A percentile compares a stretch with the other conserved stretches of the same genome.
Conservation (phyloP, 2,113 vertebrate genomes). For the Leptosomus discolor region DNA sequence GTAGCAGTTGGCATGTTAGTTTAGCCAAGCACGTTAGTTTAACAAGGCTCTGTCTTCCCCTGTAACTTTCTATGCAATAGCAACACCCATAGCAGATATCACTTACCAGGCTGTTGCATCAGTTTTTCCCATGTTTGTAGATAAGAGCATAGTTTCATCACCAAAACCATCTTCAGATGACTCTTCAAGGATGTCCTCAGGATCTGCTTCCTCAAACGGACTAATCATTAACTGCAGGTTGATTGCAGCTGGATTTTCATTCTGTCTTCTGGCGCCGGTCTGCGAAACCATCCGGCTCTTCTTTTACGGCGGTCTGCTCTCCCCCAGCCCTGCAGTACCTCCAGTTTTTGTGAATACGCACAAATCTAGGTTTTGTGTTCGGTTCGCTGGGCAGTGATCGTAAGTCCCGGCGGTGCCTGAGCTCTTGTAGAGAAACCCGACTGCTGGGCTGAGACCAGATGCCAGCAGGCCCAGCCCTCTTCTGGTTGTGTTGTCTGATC, state of each 20-base stretch:
- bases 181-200: neutral
- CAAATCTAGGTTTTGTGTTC: neutral
- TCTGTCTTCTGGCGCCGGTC: neutral
- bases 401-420: neutral
- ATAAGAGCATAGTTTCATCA: neutral
- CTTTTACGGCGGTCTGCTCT: rapidly evolving
- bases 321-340: neutral
- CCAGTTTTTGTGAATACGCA: neutral
- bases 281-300: neutral
- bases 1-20: neutral
- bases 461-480: neutral
- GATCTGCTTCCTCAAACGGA: neutral
- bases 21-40: neutral
- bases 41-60: neutral
- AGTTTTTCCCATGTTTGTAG: neutral
- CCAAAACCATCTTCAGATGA: neutral
- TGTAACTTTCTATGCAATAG: neutral
- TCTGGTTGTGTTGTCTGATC: neutral
- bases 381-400: neutral
- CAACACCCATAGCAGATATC: neutral
- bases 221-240: neutral
- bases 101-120: neutral
- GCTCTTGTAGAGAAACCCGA: neutral
- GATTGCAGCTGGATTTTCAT: neutral
- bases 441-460: neutral